These are phyloP conservation scores for Leucoraja ocellata DNA, from an alignment of 2,797 vertebrate species.

Conservation along the genomic window DNA sequence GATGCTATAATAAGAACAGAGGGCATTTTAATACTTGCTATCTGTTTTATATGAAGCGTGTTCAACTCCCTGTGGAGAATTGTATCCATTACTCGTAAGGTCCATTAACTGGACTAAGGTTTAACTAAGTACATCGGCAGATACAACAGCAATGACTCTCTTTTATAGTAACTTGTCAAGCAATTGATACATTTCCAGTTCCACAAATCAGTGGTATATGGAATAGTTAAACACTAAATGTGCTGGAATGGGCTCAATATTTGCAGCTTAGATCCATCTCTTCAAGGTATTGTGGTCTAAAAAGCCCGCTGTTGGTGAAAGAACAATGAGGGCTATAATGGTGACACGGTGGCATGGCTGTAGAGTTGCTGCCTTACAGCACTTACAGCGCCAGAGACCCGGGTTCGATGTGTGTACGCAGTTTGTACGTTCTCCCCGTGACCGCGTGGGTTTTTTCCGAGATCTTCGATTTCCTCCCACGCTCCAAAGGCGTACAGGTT, in stretches of 20 bases:
- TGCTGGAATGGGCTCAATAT: neutral
- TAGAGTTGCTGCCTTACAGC: too few relatives aligned
- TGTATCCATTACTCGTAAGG: constrained; percentile 3
- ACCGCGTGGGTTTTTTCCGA: too few relatives aligned
- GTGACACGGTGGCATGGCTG: too few relatives aligned
- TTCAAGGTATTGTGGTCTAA: neutral
- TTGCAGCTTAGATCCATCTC: neutral
- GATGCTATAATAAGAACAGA: constrained; percentile 14
- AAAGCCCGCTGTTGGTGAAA: neutral
- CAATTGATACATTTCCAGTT: neutral
- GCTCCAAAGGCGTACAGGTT: too few relatives aligned
- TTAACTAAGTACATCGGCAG: neutral
- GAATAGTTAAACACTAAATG: neutral
- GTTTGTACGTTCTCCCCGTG: too few relatives aligned
- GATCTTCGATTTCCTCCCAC: too few relatives aligned
- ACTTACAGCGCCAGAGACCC: too few relatives aligned
- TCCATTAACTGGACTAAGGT: neutral
- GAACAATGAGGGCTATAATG: too few relatives aligned
- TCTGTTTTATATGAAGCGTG: neutral
- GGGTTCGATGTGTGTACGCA: too few relatives aligned
- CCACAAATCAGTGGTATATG: neutral
- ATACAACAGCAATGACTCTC: neutral
- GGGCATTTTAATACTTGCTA: constrained; percentile 6
- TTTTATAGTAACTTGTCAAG: constrained; percentile 20
- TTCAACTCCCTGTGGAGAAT: neutral